Evolutionary conservation across 2,888 invertebrate genomes (phyloP).

Genomic region (Xestia sexstrigata): DNA sequence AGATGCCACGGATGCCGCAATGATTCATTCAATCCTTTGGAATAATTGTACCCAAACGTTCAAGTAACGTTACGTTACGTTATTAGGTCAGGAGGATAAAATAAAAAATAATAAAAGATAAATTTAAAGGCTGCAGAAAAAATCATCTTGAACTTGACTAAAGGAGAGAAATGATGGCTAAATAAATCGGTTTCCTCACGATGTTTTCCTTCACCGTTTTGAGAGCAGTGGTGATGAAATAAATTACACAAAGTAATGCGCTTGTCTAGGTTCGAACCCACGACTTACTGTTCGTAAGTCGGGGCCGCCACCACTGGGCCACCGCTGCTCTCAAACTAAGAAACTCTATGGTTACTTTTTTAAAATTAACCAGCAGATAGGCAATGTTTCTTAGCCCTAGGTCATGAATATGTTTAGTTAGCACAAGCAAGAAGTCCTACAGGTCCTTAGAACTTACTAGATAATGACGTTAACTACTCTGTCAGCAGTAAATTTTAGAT

Average conservation of each 20-base stretch:
- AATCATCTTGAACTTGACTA: not conserved
- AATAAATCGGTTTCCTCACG: too few relatives aligned
- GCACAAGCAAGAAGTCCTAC: not conserved
- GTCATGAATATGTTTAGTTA: not conserved
- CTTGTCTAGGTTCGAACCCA: too few relatives aligned
- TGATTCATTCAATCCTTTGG: slow-evolving; percentile 66
- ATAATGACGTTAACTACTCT: slow-evolving; percentile 17
- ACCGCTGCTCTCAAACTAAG: too few relatives aligned
- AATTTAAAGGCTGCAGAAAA: not conserved
- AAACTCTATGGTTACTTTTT: too few relatives aligned
- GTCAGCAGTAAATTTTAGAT: slow-evolving; percentile 30
- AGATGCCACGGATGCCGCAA: slow-evolving; percentile 49
- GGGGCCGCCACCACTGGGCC: too few relatives aligned
- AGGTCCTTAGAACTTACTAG: not conserved
- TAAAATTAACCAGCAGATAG: too few relatives aligned
- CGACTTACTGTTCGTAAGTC: too few relatives aligned
- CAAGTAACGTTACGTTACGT: not conserved
- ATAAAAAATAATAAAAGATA: not conserved
- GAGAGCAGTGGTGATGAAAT: too few relatives aligned
- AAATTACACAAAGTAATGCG: too few relatives aligned
- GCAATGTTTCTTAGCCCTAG: not conserved
- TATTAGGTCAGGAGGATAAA: slow-evolving; percentile 35
- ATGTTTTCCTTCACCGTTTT: too few relatives aligned
- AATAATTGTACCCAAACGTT: slow-evolving; percentile 44
- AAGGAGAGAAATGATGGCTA: not conserved